Evolutionary conservation across 1,140 invertebrate species (phyloP).

Genomic region (Archivesica marissinica): DNA sequence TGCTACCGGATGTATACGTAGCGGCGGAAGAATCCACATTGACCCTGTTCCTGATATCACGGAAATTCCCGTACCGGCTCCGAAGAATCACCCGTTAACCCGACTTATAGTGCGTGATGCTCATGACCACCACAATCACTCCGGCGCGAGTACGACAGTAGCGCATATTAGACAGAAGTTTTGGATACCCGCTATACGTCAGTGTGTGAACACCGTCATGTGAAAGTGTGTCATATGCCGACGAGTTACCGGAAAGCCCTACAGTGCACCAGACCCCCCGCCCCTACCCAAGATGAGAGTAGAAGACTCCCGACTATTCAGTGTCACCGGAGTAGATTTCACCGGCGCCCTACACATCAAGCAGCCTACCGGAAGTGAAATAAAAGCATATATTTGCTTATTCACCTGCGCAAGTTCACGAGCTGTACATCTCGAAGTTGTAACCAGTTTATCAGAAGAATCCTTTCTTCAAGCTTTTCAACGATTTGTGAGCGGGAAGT

Average conservation of each 20-base stretch:
- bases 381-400: slow-evolving; percentile 42
- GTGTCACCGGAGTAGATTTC: slow-evolving; percentile 31
- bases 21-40: neutral
- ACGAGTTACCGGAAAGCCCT: neutral
- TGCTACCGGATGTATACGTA: neutral
- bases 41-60: neutral
- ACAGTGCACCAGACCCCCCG: slow-evolving; percentile 3
- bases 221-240: neutral
- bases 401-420: slow-evolving; percentile 30
- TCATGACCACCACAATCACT: neutral
- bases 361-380: neutral
- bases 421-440: slow-evolving; percentile 41
- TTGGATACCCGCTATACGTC: neutral
- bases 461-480: slow-evolving; percentile 32
- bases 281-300: slow-evolving; percentile 10
- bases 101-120: neutral
- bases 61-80: neutral
- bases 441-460: neutral
- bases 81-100: neutral
- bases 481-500: slow-evolving; percentile 26
- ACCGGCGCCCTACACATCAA: slow-evolving; percentile 9
- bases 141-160: neutral
- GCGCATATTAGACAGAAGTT: neutral
- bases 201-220: neutral
- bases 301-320: neutral